Evolutionary conservation across 1,140 invertebrate genomes (phyloP).

Genomic region (Patella vulgata): DNA sequence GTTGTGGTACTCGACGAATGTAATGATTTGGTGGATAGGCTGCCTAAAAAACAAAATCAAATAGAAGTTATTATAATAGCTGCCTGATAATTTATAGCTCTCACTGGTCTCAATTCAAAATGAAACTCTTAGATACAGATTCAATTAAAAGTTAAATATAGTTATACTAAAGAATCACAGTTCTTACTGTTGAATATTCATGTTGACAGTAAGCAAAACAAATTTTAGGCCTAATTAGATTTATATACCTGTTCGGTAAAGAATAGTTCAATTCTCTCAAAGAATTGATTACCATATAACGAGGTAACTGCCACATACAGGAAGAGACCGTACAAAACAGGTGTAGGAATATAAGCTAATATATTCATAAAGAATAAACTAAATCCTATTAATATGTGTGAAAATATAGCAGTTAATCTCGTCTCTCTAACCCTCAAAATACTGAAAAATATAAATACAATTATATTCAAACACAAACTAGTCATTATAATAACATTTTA

Average conservation of each 20-base stretch:
- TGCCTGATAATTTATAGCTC: neutral
- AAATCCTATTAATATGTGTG: slow-evolving; percentile 74
- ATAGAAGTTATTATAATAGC: neutral
- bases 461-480: too few relatives aligned
- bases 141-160: too few relatives aligned
- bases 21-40: slow-evolving; percentile 78
- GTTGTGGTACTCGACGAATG: slow-evolving; percentile 75
- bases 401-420: slow-evolving; percentile 73
- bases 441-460: slow-evolving; percentile 59
- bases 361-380: slow-evolving; percentile 73
- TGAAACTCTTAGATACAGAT: too few relatives aligned
- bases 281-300: slow-evolving; percentile 76
- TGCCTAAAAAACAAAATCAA: slow-evolving; percentile 64
- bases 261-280: slow-evolving; percentile 74
- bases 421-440: slow-evolving; percentile 76
- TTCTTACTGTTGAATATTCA: too few relatives aligned
- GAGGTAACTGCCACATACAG: slow-evolving; percentile 77
- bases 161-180: too few relatives aligned
- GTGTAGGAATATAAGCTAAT: slow-evolving; percentile 73
- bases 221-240: too few relatives aligned
- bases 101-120: too few relatives aligned
- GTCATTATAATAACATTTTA: too few relatives aligned
- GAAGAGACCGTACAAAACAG: slow-evolving; percentile 77
- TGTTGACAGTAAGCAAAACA: too few relatives aligned
- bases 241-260: slow-evolving; percentile 77